Evolutionary conservation across 1,140 invertebrate genomes (phyloP).

Genomic region (Triops longicaudatus): DNA sequence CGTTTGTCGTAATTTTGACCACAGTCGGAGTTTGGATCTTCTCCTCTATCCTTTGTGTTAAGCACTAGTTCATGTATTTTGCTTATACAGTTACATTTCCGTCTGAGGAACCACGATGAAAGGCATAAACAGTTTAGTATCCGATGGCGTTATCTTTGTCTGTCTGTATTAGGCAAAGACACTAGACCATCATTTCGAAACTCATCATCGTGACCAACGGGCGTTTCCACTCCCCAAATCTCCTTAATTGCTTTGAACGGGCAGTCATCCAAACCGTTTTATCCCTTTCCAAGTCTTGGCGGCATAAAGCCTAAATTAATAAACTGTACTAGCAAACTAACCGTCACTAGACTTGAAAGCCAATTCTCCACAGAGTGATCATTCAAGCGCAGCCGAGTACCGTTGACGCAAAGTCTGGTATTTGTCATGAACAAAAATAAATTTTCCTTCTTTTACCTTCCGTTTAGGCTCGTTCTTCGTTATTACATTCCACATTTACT

Average conservation of each 20-base stretch:
- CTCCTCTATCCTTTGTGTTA: too few relatives aligned
- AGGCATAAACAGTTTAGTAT: background rate
- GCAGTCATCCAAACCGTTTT: background rate
- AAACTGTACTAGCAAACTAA: background rate
- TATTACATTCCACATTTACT: too few relatives aligned
- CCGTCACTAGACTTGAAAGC: background rate
- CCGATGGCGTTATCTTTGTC: background rate
- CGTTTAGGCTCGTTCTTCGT: too few relatives aligned
- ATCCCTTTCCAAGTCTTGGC: background rate
- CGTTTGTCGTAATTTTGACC: too few relatives aligned
- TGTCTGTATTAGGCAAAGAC: background rate
- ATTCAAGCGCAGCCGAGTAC: too few relatives aligned
- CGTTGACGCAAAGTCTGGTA: too few relatives aligned
- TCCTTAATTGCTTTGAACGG: background rate
- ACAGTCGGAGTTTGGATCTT: too few relatives aligned
- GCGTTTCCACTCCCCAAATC: background rate
- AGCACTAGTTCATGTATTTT: background rate
- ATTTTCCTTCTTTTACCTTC: too few relatives aligned
- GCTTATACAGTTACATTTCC: background rate
- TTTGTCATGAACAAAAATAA: too few relatives aligned
- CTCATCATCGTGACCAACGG: background rate
- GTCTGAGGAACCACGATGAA: background rate
- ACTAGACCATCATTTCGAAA: background rate
- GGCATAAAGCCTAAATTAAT: background rate
- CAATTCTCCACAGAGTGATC: too few relatives aligned